Base-by-base conservation (phyloP, 2,888 invertebrate genomes). In the Pemphredon lugubris region DNA sequence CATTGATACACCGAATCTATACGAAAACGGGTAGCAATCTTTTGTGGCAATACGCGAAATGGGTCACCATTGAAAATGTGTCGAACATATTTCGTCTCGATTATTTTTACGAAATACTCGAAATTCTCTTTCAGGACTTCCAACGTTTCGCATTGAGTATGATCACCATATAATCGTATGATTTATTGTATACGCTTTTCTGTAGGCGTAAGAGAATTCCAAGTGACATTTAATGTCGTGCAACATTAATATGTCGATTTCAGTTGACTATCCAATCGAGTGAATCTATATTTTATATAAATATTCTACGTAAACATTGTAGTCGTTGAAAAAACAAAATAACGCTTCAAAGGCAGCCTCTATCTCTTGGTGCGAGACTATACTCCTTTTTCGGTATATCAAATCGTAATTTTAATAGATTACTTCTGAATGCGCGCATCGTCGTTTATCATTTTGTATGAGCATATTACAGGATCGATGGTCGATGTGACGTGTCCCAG, bases 401-500 rank as follows among this genome's bases (percentile, higher is more conserved):
- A 26, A 26, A 26, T 5, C 26, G 26, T 7, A 26, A 26, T 3
- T 26, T 7, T 3, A 26, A 26, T 26, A n/a, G 3, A 47, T 26
- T 20, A 40, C 1, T n/a, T 14, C 21, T 34, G 18, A 26, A 16
- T n/a, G 32, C 14, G 32, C 26, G 32, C 11, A 34, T 34, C 20
- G 23, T 50, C n/a, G 20, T 32, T 34, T 2, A 34, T 34, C 3
- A 4, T 34, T 16, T 34, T 23, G 32, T 34, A 34, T 39, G 32
- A 32, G 57, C 32, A 45, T 32, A 32, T 11, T 57, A 26, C 61
- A 63, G 40, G 37, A 67, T 72, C 57, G 55, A 65, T 66, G 74
- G 45, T 74, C 74, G 74, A 74, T 74, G 74, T 73, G 73, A 73
- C 74, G 74, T 73, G 58, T 58, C 74, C 73, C 68, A 59, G 16